Percentiles rank a stretch among this genome's conserved stretches.
These are phyloP conservation scores for Macaca nemestrina DNA, from an alignment of 2,113 vertebrate genomes.

Conservation along the genomic window DNA sequence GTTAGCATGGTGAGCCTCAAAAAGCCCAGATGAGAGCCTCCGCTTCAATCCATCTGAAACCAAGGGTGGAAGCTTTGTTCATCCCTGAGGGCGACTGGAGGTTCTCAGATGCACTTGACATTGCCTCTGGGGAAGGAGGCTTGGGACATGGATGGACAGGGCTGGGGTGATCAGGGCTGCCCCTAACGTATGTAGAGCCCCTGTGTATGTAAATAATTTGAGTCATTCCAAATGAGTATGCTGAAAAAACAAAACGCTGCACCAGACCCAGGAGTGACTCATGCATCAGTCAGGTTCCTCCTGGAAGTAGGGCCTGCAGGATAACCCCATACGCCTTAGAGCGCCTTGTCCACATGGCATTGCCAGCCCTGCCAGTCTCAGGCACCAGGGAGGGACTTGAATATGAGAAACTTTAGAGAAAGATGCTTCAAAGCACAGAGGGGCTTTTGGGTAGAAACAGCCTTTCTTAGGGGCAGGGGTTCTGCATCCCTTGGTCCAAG, in stretches of 20 bases:
- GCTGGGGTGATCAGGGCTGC: too few species aligned
- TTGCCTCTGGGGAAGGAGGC: background rate
- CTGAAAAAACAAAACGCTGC: background rate
- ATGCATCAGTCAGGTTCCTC: background rate
- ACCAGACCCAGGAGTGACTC: background rate
- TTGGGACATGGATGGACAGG: background rate
- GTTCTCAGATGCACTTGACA: background rate
- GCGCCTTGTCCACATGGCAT: too few species aligned
- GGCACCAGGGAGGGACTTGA: background rate
- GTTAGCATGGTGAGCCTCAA: background rate
- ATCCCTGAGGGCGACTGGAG: background rate
- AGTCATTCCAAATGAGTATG: background rate
- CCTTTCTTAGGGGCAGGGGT: background rate
- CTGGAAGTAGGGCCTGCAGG: background rate
- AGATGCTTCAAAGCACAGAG: background rate
- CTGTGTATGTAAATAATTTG: background rate
- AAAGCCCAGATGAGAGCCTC: background rate
- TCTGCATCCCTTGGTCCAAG: background rate
- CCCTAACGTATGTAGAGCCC: background rate
- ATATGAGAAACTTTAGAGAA: background rate
- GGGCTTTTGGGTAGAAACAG: accelerated
- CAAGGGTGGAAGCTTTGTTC: accelerated
- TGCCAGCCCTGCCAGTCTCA: background rate
- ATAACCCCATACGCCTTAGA: background rate
- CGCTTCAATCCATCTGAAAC: background rate